phyloP scores from a whole-genome alignment of 1,140 invertebrate genomes.

The Drosophila subpulchrella region DNA sequence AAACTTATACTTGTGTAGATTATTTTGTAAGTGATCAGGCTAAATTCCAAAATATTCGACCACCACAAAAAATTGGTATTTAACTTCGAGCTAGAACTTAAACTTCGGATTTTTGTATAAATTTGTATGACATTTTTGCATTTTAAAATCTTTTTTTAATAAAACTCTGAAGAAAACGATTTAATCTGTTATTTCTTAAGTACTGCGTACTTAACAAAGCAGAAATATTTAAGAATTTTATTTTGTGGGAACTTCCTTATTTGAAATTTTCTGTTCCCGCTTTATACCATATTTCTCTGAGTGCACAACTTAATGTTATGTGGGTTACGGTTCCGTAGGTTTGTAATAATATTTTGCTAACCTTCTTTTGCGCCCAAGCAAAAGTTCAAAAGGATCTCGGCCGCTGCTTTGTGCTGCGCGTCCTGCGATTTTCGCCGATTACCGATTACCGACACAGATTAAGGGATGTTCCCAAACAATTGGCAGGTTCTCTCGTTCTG shows the following conservation, averaged over 20 bases:
- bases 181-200: too few species aligned
- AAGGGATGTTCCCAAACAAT: constrained; percentile 76
- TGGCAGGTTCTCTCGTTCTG: constrained; percentile 35
- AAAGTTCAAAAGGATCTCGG: constrained; percentile 83
- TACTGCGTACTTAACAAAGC: too few species aligned
- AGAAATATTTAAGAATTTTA: too few species aligned
- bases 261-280: background rate
- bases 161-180: too few species aligned
- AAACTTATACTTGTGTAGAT: background rate
- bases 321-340: constrained; percentile 67
- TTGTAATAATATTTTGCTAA: constrained; percentile 84
- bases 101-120: too few species aligned
- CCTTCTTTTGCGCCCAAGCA: constrained; percentile 77
- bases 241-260: too few species aligned
- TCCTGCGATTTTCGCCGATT: constrained; percentile 48
- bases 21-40: too few species aligned
- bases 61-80: too few species aligned
- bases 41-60: too few species aligned
- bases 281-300: background rate
- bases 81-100: too few species aligned
- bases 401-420: constrained; percentile 59
- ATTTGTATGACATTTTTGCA: too few species aligned
- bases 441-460: constrained; percentile 83
- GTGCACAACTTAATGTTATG: constrained; percentile 49
- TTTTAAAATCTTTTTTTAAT: too few species aligned